Base-by-base conservation (phyloP, 1,140 invertebrate species). In the Habropoda laboriosa region DNA sequence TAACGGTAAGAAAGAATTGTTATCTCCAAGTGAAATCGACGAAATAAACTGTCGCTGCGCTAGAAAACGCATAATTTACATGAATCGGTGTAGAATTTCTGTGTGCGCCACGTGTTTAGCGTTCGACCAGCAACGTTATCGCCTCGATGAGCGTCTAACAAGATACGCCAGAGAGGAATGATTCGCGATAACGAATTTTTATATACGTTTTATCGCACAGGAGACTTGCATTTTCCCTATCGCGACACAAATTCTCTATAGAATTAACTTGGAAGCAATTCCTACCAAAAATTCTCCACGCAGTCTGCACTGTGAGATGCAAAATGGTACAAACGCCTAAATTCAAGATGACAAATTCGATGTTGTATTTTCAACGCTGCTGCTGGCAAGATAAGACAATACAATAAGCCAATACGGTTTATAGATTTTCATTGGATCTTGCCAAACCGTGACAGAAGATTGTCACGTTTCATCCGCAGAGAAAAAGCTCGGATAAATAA, bases 321-420 rank as follows among this genome's bases (percentile, higher is more conserved):
- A 73, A 73, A 73, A 53, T 63, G 53, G 47, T 35, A 42, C 24
- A 24, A 55, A 72, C 32, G 16, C 27, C 27, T 61, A 61, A 73
- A 79, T 63, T 24, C 27, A 49, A n/a, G n/a, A n/a, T 47, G 75
- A 78, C 71, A 71, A 71, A 70, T 18, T 10, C 63, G n/a, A 3
- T 40, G 40, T 21, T 38, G 42, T 67, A 70, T 77, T 70, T 77
- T 58, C 66, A 27, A 35, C 16, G 35, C 55, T 76, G 16, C 49
- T 24, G 27, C 42, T 76, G 73, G 32, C 66, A 60, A 78, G 66
- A 71, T 78, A 78, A 78, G 42, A 58, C 64, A 12, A 18, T 58
- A 42, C 58, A 64, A 51, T n/a, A 70, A 70, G 74, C 64, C 74
- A 77, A 58, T 77, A 58, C 66, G 67, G 32, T 32, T 78, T 71